phyloP scores from a whole-genome alignment of 2,888 invertebrate genomes.

The Cephonodes hylas region DNA sequence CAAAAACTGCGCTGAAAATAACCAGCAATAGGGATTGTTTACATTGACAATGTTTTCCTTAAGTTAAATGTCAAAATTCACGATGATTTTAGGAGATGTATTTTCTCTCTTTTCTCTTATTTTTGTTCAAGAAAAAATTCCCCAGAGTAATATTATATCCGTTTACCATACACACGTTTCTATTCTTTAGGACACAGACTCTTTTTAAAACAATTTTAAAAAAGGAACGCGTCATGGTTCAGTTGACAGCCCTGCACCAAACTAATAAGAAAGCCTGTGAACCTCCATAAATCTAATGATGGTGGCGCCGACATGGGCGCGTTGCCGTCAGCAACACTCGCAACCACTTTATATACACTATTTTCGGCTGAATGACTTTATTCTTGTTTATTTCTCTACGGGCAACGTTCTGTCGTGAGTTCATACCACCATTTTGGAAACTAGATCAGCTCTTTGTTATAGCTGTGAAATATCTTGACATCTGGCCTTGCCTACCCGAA shows the following conservation, averaged over 20 bases:
- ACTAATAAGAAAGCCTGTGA: conserved; percentile 46
- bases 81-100: too few relatives aligned
- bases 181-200: too few relatives aligned
- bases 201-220: too few relatives aligned
- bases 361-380: conserved; percentile 4
- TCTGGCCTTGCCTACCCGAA: background rate
- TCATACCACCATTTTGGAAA: conserved; percentile 7
- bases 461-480: background rate
- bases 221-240: too few relatives aligned
- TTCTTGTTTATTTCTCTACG: background rate
- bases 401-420: background rate
- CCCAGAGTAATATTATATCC: too few relatives aligned
- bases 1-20: too few relatives aligned
- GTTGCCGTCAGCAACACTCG: conserved; percentile 23
- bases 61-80: too few relatives aligned
- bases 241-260: conserved; percentile 42
- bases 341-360: conserved; percentile 12
- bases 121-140: too few relatives aligned
- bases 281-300: conserved; percentile 58
- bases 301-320: conserved; percentile 40
- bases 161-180: too few relatives aligned
- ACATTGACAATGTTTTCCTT: too few relatives aligned
- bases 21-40: too few relatives aligned
- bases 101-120: too few relatives aligned
- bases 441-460: background rate